Evolutionary conservation across 2,113 vertebrate species (phyloP), one percentile per base, ranked within the genome.

Genomic region (Chascanopsetta lugubris): DNA sequence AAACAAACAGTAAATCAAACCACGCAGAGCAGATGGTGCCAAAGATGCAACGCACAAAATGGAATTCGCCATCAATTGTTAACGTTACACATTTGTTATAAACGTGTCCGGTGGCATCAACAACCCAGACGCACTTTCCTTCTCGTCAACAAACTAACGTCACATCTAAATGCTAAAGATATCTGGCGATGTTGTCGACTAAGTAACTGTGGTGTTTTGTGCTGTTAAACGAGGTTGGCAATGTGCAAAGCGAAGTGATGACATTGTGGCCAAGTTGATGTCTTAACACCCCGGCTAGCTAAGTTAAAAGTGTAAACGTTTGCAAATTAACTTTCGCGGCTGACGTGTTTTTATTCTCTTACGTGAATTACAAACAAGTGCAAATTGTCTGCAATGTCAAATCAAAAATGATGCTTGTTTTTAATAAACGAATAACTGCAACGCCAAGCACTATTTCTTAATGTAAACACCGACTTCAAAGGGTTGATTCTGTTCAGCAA

Each of bases 391-490:
- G 10, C 18, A 49, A 13, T 21, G 36, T 12, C 21, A 11, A 0
- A 1, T 12, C 27, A 11, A 36, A 73, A 17, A 1, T 1, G 34
- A 54, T 1, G 2, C 1, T 6, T 29, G 8, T 62, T 69, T 12
- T 69, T 43, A n/a, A 62, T 29, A 56, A 53, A 27, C 67, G 4
- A 50, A 69, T 56, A 60, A 70, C 1, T 60, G 69, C 76, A 70
- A 27, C 30, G 46, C 45, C 67, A 71, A 78, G 73, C 78, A 75
- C 71, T 71, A 80, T 75, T 85, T 55, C 76, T 85, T 76, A 85
- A 85, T 86, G 87, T 88, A 90, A 89, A 90, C 89, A 90, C 43
- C 72, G 84, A 87, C 82, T 87, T 86, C 76, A 85, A 88, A 85
- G 63, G 83, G 62, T 60, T 84, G 55, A 55, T 50, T 72, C 40